A percentile compares a stretch with the other conserved stretches of the same genome.
phyloP scores from a whole-genome alignment of 1,140 invertebrate genomes.

The Drosophila cardini region DNA sequence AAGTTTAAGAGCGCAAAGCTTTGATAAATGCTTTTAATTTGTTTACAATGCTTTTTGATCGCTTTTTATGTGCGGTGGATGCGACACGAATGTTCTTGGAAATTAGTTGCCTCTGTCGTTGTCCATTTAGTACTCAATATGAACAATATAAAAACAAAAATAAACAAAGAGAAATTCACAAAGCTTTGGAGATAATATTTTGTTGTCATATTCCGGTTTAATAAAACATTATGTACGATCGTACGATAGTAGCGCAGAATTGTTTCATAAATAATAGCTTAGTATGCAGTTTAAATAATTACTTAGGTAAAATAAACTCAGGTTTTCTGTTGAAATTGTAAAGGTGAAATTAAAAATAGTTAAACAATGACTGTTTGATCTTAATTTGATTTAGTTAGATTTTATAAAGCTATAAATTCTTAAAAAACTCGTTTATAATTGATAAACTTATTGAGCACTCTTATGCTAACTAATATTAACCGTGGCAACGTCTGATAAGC shows the following conservation, averaged over 20 bases:
- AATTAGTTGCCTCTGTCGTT: constrained; percentile 31
- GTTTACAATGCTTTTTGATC: constrained; percentile 21
- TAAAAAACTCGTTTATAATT: too few species aligned
- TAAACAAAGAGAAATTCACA: constrained; percentile 30
- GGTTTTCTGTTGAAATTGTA: too few species aligned
- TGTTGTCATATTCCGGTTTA: constrained; percentile 4
- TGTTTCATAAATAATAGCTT: background rate
- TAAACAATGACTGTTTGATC: too few species aligned
- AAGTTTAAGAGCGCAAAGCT: constrained; percentile 12
- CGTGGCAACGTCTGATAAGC: constrained; percentile 26
- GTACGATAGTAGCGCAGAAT: background rate
- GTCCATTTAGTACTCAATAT: background rate
- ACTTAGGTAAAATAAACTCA: background rate
- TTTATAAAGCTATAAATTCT: too few species aligned
- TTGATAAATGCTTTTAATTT: constrained; percentile 5
- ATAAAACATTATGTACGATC: constrained; percentile 1
- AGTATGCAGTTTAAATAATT: background rate
- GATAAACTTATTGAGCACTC: too few species aligned
- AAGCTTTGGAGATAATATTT: background rate
- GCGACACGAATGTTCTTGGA: constrained; percentile 37
- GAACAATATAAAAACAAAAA: constrained; percentile 5
- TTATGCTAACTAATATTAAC: background rate
- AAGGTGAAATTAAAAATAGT: too few species aligned
- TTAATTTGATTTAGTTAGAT: too few species aligned
- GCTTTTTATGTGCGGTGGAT: constrained; percentile 12